Conservation (phyloP, 2,797 vertebrate species). For the Catostomus latipinnis region DNA sequence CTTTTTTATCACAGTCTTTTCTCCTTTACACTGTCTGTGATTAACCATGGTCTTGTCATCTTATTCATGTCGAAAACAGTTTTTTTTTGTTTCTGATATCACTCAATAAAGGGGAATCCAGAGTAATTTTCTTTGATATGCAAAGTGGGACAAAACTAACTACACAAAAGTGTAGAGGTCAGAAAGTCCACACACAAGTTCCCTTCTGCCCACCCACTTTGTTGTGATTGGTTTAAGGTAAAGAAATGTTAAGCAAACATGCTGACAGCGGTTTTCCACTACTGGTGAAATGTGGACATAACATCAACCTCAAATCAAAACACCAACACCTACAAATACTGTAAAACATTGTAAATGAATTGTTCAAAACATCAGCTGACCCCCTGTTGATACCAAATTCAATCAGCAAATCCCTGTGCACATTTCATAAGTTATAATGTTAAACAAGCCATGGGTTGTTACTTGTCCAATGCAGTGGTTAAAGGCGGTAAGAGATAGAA, state of each 20-base stretch:
- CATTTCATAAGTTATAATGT: neutral
- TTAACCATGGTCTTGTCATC: neutral
- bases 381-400: neutral
- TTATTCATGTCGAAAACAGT: conserved; percentile 4
- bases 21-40: neutral
- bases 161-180: neutral
- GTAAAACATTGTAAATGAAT: neutral
- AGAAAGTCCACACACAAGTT: conserved; percentile 40
- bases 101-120: conserved; percentile 16
- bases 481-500: neutral
- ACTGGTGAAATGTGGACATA: neutral
- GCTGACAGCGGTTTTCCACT: conserved; percentile 42
- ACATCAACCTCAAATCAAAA: conserved; percentile 41
- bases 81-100: neutral
- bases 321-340: neutral
- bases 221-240: conserved; percentile 28
- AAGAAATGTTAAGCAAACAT: neutral
- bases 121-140: conserved; percentile 26
- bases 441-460: neutral
- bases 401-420: neutral
- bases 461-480: neutral
- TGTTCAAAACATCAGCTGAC: neutral
- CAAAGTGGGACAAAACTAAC: conserved; percentile 17
- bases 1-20: neutral
- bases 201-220: conserved; percentile 46